Base-by-base conservation (phyloP, 2,113 vertebrate genomes). In the Bubalus kerabau region DNA sequence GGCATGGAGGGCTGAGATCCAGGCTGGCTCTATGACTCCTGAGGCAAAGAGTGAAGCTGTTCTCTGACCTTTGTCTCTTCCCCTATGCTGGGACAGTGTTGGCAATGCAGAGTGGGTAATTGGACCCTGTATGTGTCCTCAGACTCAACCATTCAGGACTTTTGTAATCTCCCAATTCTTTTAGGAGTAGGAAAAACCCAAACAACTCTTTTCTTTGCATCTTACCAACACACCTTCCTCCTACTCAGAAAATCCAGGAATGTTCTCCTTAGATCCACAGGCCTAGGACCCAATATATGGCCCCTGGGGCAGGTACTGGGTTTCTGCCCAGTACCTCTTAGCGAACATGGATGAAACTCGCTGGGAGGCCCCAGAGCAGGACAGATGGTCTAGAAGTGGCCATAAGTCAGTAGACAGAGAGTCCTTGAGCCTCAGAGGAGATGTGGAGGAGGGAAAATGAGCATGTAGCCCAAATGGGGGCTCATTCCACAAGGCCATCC, bases 111-210 rank as follows among this genome's bases (percentile, higher is more conserved):
- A 78, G 32, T 4, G 7, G n/a, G 17, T 19, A 96, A 28, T 2
- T 64, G 6, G 56, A 57, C 36, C 30, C 30, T 60, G 5, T 3
- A 90, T 19, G 23, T 28, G 4, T 57, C 60, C 81, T 94, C 64
- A 84, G 17, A 62, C n/a, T 50, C 46, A 95, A 17, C 17, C 50
- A 8, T 62, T 92, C 17, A 36, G 71, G 40, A 57, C 26, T 92
- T 76, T 43, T 80, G 17, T 56, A 57, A 76, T 32, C 87, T 46
- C 82, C 23, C 24, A 30, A 36, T 96, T 71, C 74, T 96, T 76
- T n/a, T 52, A 54, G 48, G 46, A 62, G 12, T 57, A 78, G 43
- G 57, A 48, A 90, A 97, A 76, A 7, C 7, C 15, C 13, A 40
- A 81, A 80, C 2, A 12, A 7, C 3, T n/a, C 48, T 59, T 60